These are phyloP conservation scores for Actinemys pallida DNA, from an alignment of 2,113 vertebrate genomes.

Conservation along the genomic window DNA sequence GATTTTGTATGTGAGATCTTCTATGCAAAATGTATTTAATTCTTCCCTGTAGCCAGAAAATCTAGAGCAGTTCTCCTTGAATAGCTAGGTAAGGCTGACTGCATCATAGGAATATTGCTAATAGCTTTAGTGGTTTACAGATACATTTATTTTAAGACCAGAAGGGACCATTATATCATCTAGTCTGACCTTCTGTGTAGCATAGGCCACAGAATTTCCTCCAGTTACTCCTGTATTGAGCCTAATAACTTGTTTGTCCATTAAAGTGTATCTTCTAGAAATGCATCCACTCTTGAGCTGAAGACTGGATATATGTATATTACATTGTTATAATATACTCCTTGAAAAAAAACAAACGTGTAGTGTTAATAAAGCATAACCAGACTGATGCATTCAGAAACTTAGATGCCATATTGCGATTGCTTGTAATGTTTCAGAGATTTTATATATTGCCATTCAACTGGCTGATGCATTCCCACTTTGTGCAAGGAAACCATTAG, in stretches of 20 bases:
- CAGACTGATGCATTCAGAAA: background rate
- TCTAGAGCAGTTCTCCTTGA: constrained; percentile 22
- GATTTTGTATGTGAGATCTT: too few relatives aligned
- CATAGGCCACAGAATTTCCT: background rate
- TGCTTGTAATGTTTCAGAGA: too few relatives aligned
- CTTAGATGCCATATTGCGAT: background rate
- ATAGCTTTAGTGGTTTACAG: background rate
- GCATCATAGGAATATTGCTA: background rate
- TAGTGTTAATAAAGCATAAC: background rate
- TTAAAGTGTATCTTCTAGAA: background rate
- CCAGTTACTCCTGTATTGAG: too few relatives aligned
- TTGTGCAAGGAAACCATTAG: background rate
- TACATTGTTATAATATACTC: background rate
- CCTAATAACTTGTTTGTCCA: too few relatives aligned
- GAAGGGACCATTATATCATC: background rate
- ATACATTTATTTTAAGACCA: background rate
- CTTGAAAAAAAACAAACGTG: background rate
- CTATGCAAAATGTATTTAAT: fast-evolving
- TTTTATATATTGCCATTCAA: background rate
- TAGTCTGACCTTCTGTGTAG: background rate
- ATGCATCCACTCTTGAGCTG: background rate
- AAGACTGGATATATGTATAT: background rate
- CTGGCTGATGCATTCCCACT: background rate
- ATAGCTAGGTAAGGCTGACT: constrained; percentile 58
- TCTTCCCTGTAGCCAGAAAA: background rate